A percentile compares a stretch with the other conserved stretches of the same genome.
Evolutionary conservation across 2,797 vertebrate genomes (phyloP).

Genomic region (Notolepis coatsorum): DNA sequence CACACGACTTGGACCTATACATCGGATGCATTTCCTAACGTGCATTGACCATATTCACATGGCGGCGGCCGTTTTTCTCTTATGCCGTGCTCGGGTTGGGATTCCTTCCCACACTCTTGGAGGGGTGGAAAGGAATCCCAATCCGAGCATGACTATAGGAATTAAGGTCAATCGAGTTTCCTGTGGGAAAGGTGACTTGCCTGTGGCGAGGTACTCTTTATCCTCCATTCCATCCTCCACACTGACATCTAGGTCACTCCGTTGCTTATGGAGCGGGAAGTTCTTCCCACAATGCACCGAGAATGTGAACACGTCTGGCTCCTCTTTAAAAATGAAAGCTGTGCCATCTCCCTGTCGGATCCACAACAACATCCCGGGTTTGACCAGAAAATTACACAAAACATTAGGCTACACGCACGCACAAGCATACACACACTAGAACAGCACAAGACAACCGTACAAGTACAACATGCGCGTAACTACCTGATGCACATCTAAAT

Average conservation of each 20-base stretch:
- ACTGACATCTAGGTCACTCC: conserved; percentile 71
- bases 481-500: conserved; percentile 80
- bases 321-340: conserved; percentile 74
- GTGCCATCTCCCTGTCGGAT: conserved; percentile 71
- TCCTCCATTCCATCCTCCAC: conserved; percentile 66
- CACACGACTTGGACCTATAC: not conserved
- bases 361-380: conserved; percentile 2
- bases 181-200: conserved; percentile 25
- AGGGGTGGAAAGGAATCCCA: no score
- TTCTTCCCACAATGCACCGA: conserved; percentile 77
- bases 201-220: conserved; percentile 64
- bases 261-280: conserved; percentile 71
- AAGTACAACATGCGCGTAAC: not conserved
- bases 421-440: not conserved
- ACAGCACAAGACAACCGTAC: not conserved
- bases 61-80: no score
- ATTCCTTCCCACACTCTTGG: no score
- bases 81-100: no score
- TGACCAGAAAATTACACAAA: no score
- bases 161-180: no score
- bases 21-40: not conserved
- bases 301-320: conserved; percentile 71
- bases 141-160: no score
- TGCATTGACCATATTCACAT: no score
- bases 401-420: not conserved